Conservation (phyloP, 2,888 invertebrate species). For the Monochamus alternatus region DNA sequence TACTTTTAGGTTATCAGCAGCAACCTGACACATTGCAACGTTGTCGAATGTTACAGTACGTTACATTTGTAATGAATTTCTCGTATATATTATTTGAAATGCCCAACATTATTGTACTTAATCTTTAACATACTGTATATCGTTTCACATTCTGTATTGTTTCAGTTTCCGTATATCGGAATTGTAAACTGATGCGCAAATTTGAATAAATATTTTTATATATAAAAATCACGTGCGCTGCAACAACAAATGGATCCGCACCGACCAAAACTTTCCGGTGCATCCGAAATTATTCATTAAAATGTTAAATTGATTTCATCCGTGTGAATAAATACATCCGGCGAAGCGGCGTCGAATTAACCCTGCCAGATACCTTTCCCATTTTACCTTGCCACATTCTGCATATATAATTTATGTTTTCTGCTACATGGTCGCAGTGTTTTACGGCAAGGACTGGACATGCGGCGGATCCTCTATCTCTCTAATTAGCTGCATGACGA, state of each 20-base stretch:
- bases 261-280: background rate
- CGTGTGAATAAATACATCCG: conserved; percentile 31
- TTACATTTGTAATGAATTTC: too few species aligned
- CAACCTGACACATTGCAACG: too few species aligned
- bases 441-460: conserved; percentile 21
- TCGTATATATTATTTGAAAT: too few species aligned
- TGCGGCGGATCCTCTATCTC: conserved; percentile 6
- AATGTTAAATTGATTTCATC: conserved; percentile 28
- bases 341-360: conserved; percentile 24
- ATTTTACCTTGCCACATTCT: conserved; percentile 18
- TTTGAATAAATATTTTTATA: background rate
- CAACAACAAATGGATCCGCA: background rate
- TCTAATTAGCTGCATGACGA: conserved; percentile 9
- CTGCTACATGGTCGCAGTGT: conserved; percentile 6
- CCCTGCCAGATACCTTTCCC: conserved; percentile 23
- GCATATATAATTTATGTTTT: conserved; percentile 33
- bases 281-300: conserved; percentile 20
- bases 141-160: too few species aligned
- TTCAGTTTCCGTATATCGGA: too few species aligned
- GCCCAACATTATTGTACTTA: too few species aligned
- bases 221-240: background rate
- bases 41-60: too few species aligned
- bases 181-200: background rate
- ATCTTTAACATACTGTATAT: too few species aligned
- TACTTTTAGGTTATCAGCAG: too few species aligned